Evolutionary conservation across 2,888 invertebrate species (phyloP), one percentile per base, ranked within the genome.

Genomic region (Hemaris fuciformis): DNA sequence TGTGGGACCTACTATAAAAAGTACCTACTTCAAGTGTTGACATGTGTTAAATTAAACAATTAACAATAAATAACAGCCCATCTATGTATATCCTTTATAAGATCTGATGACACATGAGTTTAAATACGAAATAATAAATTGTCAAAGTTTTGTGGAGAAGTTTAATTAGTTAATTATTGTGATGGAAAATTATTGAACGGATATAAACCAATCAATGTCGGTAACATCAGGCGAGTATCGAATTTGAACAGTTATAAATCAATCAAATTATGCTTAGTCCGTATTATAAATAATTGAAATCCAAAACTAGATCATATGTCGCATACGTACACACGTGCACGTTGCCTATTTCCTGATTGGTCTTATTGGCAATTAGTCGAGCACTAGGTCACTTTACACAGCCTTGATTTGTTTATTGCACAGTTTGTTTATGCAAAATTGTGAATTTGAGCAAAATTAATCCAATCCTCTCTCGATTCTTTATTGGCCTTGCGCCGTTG

Each of bases 401-500:
- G 69, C 76, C 76, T 74, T 76, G 72, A 72, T 70, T 67, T 72
- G 73, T 76, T 76, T 66, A 67, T 71, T 70, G 66, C 71, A 70
- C 66, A 62, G 71, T 70, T 71, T 70, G 67, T 64, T 48, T 60
- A 23, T 22, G 6, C 23, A 20, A 53, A 70, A 74, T 71, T 71
- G 65, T 70, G 71, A 69, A 76, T 70, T 74, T 71, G 73, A 75
- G 65, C 64, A 53, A 20, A 64, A 71, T 70, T 60, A 66, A 68
- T 65, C 66, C 65, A 67, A 66, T 68, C 64, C 71, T 76, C 80
- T 79, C 80, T 83, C 80, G 71, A 68, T 53, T 48, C 25, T 41
- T 23, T 22, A 60, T 75, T 77, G 80, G 77, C 87, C 87, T 87
- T 85, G 85, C 73, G 59, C 69, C 74, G 73, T 74, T 74, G 73